A percentile compares a stretch with the other conserved stretches of the same genome.
phyloP scores from a whole-genome alignment of 2,888 invertebrate species.

The Heteropelma amictum region DNA sequence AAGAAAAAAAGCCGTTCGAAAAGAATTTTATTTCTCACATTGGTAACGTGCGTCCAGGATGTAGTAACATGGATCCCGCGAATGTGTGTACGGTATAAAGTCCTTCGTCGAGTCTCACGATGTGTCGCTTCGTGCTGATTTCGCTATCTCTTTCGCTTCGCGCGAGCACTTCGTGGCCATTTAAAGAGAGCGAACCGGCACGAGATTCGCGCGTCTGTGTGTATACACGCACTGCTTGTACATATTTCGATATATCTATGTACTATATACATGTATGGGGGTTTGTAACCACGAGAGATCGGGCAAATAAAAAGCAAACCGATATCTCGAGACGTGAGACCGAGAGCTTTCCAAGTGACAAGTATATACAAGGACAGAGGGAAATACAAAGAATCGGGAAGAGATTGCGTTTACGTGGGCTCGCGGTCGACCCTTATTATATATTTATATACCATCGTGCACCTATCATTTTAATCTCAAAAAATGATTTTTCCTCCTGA shows the following conservation, averaged over 20 bases:
- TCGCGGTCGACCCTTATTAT: conserved; percentile 29
- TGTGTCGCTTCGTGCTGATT: conserved; percentile 16
- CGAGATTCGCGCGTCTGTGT: conserved; percentile 34
- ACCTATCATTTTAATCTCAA: too few relatives aligned
- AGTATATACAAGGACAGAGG: conserved; percentile 25
- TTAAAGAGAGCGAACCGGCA: conserved; percentile 52
- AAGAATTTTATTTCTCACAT: not conserved
- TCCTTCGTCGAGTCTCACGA: conserved; percentile 9
- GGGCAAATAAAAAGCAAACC: conserved; percentile 28
- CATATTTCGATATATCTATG: conserved; percentile 9
- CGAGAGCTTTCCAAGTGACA: conserved; percentile 42
- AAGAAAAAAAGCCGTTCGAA: too few relatives aligned
- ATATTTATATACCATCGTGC: too few relatives aligned
- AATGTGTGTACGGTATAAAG: not conserved
- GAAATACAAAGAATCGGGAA: not conserved
- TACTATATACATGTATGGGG: conserved; percentile 17
- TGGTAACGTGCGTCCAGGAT: conserved; percentile 27
- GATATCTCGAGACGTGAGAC: conserved; percentile 36
- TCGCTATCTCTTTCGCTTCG: conserved; percentile 46
- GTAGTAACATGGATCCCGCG: conserved; percentile 19
- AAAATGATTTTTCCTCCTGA: too few relatives aligned
- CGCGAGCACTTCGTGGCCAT: conserved; percentile 52
- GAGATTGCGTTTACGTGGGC: conserved; percentile 36
- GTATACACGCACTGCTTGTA: not conserved
- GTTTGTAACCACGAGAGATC: conserved; percentile 30